Percentiles rank a stretch among this genome's conserved stretches.
Evolutionary conservation across 1,140 invertebrate species (phyloP).

Genomic region (Lucilia cuprina): DNA sequence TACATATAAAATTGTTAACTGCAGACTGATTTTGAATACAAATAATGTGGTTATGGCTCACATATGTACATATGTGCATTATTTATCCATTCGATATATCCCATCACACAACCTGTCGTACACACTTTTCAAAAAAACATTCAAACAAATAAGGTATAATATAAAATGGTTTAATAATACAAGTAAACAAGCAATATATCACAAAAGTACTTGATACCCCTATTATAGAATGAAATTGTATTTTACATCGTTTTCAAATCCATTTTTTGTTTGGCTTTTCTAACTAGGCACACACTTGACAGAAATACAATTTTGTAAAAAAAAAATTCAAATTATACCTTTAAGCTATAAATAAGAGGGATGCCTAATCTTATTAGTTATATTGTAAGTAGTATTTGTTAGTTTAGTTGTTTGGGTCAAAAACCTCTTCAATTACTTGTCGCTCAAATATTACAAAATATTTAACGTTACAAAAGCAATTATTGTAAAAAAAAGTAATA

Average conservation of each 20-base stretch:
- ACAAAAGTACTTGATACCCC: neutral
- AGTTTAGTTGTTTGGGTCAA: too few species aligned
- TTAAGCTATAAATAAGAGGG: neutral
- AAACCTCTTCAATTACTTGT: too few species aligned
- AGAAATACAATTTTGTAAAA: neutral
- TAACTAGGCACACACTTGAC: neutral
- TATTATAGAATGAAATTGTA: neutral
- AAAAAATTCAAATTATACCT: neutral
- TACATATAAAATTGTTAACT: neutral
- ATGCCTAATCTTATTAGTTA: too few species aligned
- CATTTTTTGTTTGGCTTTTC: neutral
- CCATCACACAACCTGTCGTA: neutral
- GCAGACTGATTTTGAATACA: neutral
- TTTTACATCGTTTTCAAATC: too few species aligned
- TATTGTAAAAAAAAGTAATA: too few species aligned
- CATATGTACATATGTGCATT: neutral
- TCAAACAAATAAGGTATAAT: neutral
- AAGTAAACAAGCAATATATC: neutral
- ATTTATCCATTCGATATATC: too few species aligned
- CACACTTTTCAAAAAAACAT: neutral
- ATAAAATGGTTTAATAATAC: neutral
- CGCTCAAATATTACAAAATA: too few species aligned
- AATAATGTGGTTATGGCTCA: neutral
- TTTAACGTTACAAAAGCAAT: too few species aligned
- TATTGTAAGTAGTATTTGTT: too few species aligned